Evolutionary conservation across 2,113 vertebrate genomes (phyloP).

Genomic region (Rhinopomastus cyanomelas): DNA sequence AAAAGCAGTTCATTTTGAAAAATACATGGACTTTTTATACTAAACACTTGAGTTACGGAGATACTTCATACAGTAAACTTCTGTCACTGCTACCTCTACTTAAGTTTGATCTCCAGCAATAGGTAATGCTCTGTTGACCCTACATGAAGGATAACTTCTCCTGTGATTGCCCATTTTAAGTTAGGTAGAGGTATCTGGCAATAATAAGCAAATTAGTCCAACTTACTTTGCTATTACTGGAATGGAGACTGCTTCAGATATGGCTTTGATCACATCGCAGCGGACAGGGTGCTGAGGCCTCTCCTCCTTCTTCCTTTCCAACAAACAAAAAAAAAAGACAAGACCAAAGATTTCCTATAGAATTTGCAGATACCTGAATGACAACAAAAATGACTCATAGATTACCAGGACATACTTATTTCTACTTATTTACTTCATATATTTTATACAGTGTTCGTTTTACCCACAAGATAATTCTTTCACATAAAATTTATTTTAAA

Average conservation of each 20-base stretch:
- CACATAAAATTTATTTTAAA: background rate
- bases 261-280: constrained; percentile 89
- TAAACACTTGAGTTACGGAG: background rate
- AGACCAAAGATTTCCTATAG: background rate
- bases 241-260: constrained; percentile 84
- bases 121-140: background rate
- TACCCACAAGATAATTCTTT: background rate
- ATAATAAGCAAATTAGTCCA: background rate
- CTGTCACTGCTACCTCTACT: background rate
- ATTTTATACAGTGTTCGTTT: background rate
- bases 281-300: constrained; percentile 90
- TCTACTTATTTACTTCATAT: background rate
- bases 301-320: constrained; percentile 90
- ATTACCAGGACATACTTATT: background rate
- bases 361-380: background rate
- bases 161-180: background rate
- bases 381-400: background rate
- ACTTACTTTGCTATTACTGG: constrained; percentile 96
- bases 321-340: constrained; percentile 8
- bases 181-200: background rate
- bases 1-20: background rate
- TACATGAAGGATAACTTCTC: background rate
- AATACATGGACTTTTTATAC: background rate
- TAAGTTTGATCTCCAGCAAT: background rate
- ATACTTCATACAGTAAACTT: background rate